Base-by-base conservation (phyloP, 1,140 invertebrate species). In the Drosophila rufa region DNA sequence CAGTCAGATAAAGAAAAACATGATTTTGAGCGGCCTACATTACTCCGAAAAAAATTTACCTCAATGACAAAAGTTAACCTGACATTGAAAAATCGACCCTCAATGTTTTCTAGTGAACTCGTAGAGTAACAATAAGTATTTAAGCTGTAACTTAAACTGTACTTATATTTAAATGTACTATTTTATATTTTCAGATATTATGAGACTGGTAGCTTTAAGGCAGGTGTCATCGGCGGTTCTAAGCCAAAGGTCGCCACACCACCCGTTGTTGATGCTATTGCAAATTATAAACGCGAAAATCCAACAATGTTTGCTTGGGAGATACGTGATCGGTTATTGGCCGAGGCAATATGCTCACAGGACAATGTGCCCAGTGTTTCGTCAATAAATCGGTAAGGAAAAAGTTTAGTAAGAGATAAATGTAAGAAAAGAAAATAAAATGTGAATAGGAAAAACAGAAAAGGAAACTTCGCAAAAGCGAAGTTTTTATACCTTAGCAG, bases 241-340 rank as follows among this genome's bases (percentile, higher is more conserved):
- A 99, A 99, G 94, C 99, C 99, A 9, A 99, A 99, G 94, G 99
- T 99, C 33, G 99, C 99, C 4, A 99, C 99, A 1, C 98, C 98
- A 1, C 97, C 98, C 50, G 99, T 99, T 12, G 99, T 99, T 30
- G 98, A 99, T 92, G 98, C 98, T 46, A 99, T 99, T 77, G 97
- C 98, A 2, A 97, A 98, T 79, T 99, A 99, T 95, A 99, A 99
- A 93, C 95, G 98, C 69, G 98, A 99, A 93, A 99, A 99, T 94
- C 99, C 99, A 0, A 99, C 99, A 17, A 99, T 99, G 98, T 99
- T 99, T 93, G 99, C 99, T 3, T 99, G 99, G 99, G 99, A 99
- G 94, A 99, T 99, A 89, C 94, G 99, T 42, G 99, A 99, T 94
- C 95, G 98, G 93, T 95, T 99, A 79, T 95, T 99, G 59, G 96